Evolutionary conservation across 2,113 vertebrate genomes (phyloP).

Genomic region (Chamaea fasciata): DNA sequence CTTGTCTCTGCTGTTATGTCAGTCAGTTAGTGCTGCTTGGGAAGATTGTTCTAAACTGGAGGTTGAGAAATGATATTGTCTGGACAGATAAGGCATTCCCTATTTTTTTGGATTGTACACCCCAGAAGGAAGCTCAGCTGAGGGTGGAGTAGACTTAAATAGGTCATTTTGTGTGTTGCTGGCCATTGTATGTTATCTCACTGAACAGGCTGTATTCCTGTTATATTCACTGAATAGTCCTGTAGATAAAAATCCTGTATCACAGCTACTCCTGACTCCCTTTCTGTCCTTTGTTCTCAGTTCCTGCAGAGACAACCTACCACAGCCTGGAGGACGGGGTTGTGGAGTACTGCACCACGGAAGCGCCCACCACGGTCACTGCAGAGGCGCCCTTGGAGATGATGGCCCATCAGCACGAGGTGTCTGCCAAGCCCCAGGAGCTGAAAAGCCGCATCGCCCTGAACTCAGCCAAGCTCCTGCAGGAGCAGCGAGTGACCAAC

Average conservation of each 20-base stretch:
- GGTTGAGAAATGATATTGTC: neutral
- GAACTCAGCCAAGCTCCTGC: conserved; percentile 92
- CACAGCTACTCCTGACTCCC: neutral
- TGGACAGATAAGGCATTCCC: neutral
- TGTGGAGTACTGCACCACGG: conserved; percentile 93
- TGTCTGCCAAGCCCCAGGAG: conserved; percentile 87
- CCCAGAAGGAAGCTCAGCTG: neutral
- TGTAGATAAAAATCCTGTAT: neutral
- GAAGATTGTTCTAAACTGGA: neutral
- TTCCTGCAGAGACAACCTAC: conserved; percentile 86
- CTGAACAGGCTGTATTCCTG: conserved; percentile 4
- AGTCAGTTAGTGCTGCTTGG: neutral
- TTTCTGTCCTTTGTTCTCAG: conserved; percentile 57
- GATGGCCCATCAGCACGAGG: conserved; percentile 77
- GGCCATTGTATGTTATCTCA: conserved; percentile 49
- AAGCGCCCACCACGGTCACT: conserved; percentile 75
- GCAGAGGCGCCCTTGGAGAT: conserved; percentile 84
- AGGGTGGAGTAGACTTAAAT: conserved; percentile 49
- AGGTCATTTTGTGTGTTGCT: neutral
- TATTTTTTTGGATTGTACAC: neutral
- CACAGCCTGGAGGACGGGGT: conserved; percentile 90
- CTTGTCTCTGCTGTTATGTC: neutral
- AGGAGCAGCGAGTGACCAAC: conserved; percentile 95
- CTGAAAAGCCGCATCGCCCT: conserved; percentile 94
- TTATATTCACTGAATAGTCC: neutral